Percentiles rank a stretch among this genome's conserved stretches.
Evolutionary conservation across 2,888 invertebrate species (phyloP).

Genomic region (Euzophera pinguis): DNA sequence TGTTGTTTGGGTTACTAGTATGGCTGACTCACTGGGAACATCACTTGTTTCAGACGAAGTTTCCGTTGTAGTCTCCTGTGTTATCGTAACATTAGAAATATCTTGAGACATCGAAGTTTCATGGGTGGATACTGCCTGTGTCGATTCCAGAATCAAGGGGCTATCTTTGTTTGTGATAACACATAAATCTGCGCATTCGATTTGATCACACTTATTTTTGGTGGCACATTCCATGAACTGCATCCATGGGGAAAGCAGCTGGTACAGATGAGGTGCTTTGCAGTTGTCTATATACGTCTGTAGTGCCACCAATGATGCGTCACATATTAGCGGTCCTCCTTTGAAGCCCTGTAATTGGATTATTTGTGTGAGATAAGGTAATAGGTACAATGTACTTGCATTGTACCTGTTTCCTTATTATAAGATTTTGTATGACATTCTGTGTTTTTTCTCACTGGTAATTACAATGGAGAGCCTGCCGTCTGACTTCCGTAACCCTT

Average conservation of each 20-base stretch:
- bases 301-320: slow-evolving; percentile 48
- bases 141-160: background rate
- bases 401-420: no score
- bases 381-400: no score
- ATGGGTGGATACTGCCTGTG: background rate
- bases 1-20: background rate
- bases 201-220: slow-evolving; percentile 46
- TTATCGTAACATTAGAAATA: slow-evolving; percentile 14
- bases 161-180: slow-evolving; percentile 49
- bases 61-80: slow-evolving; percentile 10
- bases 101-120: slow-evolving; percentile 13
- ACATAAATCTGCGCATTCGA: slow-evolving; percentile 47
- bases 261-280: slow-evolving; percentile 58
- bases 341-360: slow-evolving; percentile 51
- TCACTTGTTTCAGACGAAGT: background rate
- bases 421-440: no score
- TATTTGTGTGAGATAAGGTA: background rate
- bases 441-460: no score
- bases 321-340: slow-evolving; percentile 66
- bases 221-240: slow-evolving; percentile 53
- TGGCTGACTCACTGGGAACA: background rate
- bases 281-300: slow-evolving; percentile 64
- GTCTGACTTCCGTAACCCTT: no score
- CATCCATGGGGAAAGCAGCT: slow-evolving; percentile 51
- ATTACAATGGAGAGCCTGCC: no score